Conservation (phyloP, 2,113 vertebrate species). For the Piaya cayana region DNA sequence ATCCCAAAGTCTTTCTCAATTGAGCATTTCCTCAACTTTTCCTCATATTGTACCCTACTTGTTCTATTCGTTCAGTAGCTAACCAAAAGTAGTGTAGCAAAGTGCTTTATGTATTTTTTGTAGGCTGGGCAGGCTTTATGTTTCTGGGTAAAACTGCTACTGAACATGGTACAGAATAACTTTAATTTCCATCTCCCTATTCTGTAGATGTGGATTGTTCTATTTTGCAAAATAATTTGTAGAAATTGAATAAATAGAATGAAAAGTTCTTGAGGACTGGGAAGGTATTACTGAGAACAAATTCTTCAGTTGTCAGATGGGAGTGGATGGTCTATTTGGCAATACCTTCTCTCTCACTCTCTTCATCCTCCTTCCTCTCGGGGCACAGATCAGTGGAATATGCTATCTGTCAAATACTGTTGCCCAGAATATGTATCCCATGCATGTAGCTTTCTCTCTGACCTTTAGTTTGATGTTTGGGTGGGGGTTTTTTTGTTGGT, state of each 20-base stretch:
- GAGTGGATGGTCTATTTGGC: not conserved
- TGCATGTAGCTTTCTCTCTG: not conserved
- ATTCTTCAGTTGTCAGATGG: not conserved
- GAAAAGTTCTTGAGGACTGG: not conserved
- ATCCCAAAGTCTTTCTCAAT: not conserved
- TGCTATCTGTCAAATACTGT: not conserved
- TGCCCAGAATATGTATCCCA: not conserved
- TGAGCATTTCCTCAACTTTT: not conserved
- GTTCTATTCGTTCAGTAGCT: not conserved
- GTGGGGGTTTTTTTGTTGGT: slow-evolving; percentile 3
- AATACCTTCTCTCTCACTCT: not conserved
- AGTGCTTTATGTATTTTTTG: not conserved
- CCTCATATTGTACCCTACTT: not conserved
- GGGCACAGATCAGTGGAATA: not conserved
- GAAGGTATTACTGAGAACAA: not conserved
- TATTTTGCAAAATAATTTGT: not conserved
- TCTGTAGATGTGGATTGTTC: not conserved
- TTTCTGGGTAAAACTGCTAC: not conserved
- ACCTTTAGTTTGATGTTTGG: slow-evolving; percentile 3
- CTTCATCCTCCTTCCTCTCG: not conserved
- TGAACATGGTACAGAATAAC: not conserved
- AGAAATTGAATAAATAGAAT: not conserved
- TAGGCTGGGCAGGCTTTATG: not conserved
- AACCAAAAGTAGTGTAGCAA: not conserved
- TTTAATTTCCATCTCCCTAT: not conserved